Base-by-base conservation (phyloP, 2,888 invertebrate genomes). In the Troides oblongomaculatus region DNA sequence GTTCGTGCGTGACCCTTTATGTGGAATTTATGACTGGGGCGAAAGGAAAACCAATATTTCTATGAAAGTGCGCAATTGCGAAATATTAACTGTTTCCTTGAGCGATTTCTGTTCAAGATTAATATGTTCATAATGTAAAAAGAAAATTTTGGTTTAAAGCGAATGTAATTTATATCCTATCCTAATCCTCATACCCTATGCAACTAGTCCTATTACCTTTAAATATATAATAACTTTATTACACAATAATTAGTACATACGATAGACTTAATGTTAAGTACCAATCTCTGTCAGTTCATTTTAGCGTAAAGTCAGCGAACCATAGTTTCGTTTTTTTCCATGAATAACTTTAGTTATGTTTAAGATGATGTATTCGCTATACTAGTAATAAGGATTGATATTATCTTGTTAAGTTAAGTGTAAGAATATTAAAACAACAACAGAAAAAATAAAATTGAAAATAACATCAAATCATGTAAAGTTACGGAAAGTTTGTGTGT, bases 21-120 rank as follows among this genome's bases (percentile, higher is more conserved):
- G 81, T 87, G 84, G 84, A 87, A 90, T 91, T 90, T 90, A 91
- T 90, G 88, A 81, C 83, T 72, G 81, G 85, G 89, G 85, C 83
- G 85, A 84, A 82, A 80, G 81, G 83, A 81, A 83, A 80, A 81
- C 80, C 77, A 78, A 76, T 79, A 78, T 75, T 75, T 76, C 77
- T 73, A 71, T 79, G 81, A 77, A 81, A 81, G 73, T 74, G 81
- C 78, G 82, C 83, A 75, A 79, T 80, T 79, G 79, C 76, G 78
- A 82, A 77, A 61, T 36, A 64, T 60, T 46, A 63, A 58, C 68
- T 2, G 59, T 46, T 63, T 68, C 68, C 68, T 59, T 18, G 8
- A 21, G 25, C 7, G 56, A 30, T 68, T 62, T 56, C 18, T 46
- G 23, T n/a, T 39, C 57, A 57, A 57, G 21, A 57, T 2, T n/a